Percentiles rank a stretch among this genome's conserved stretches.
These are phyloP conservation scores for Phalangium opilio DNA, from an alignment of 2,888 invertebrate genomes.

Conservation along the genomic window DNA sequence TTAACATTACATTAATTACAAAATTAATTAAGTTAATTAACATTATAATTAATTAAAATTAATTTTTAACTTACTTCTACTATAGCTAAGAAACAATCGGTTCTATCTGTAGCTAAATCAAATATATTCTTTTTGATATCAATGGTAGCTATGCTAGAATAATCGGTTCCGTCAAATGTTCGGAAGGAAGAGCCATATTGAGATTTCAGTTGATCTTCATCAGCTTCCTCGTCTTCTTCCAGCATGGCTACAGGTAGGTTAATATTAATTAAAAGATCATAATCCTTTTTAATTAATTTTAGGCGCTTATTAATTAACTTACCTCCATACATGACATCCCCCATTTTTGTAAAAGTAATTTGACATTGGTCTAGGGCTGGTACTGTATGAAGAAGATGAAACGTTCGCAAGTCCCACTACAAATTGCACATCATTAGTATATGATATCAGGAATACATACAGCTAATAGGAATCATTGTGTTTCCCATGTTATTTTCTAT, in stretches of 20 bases:
- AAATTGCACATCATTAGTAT: neutral
- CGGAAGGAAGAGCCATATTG: constrained; percentile 84
- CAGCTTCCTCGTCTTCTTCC: constrained; percentile 34
- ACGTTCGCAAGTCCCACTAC: constrained; percentile 89
- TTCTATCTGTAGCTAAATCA: constrained; percentile 49
- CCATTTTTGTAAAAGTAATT: constrained; percentile 72
- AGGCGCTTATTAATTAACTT: no score
- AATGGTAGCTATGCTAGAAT: constrained; percentile 84
- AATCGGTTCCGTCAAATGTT: constrained; percentile 83
- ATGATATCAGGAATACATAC: no score
- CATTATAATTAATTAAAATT: neutral
- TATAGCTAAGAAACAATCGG: constrained; percentile 18
- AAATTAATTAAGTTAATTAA: no score
- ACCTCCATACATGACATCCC: constrained; percentile 69
- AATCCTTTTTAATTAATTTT: no score
- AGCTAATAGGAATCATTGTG: no score
- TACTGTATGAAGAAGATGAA: constrained; percentile 82
- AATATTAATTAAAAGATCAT: no score
- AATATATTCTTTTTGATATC: constrained; percentile 83
- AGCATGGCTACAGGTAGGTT: constrained; percentile 5
- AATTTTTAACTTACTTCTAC: constrained; percentile 22
- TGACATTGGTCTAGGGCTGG: constrained; percentile 59
- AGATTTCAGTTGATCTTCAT: constrained; percentile 36
- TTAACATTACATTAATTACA: no score
- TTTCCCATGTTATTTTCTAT: no score